A percentile compares a stretch with the other conserved stretches of the same genome.
Evolutionary conservation across 30 jellyfish, hydroid and myxozoan species (phyloP).

Genomic region (Cassiopea xamachana): DNA sequence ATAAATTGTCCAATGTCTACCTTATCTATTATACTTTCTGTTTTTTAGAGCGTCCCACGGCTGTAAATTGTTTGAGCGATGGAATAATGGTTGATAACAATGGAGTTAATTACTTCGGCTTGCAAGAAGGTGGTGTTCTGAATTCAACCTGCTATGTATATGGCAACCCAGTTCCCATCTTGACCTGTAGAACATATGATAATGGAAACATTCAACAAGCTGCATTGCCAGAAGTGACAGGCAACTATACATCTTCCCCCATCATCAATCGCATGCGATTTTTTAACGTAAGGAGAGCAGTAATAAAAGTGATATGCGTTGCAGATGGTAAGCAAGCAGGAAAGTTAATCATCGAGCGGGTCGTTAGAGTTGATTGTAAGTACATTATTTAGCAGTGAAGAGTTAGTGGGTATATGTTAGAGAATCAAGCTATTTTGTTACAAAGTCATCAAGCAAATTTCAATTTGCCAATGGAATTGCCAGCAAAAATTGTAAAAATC

Average conservation of each 20-base stretch:
- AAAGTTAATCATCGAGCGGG: neutral
- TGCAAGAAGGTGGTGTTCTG: constrained; percentile 18
- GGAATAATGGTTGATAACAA: neutral
- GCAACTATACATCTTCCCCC: constrained; percentile 6
- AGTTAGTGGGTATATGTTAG: no score
- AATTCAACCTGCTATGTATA: constrained; percentile 20
- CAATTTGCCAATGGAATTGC: no score
- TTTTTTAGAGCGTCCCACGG: constrained; percentile 1
- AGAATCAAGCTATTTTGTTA: no score
- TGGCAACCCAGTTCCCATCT: constrained; percentile 40
- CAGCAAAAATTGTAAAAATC: no score
- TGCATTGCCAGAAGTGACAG: neutral
- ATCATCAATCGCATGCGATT: neutral
- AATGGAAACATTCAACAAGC: neutral
- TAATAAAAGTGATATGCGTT: constrained; percentile 15
- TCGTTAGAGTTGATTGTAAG: constrained; percentile 32
- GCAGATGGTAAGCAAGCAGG: constrained; percentile 34
- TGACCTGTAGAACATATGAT: constrained; percentile 11
- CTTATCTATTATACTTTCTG: neutral
- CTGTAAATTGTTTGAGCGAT: neutral
- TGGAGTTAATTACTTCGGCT: neutral
- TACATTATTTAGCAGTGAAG: neutral
- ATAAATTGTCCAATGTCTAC: neutral
- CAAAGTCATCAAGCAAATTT: no score
- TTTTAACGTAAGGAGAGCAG: neutral